phyloP scores from a whole-genome alignment of 2,113 vertebrate species.

The Calidris pugnax region DNA sequence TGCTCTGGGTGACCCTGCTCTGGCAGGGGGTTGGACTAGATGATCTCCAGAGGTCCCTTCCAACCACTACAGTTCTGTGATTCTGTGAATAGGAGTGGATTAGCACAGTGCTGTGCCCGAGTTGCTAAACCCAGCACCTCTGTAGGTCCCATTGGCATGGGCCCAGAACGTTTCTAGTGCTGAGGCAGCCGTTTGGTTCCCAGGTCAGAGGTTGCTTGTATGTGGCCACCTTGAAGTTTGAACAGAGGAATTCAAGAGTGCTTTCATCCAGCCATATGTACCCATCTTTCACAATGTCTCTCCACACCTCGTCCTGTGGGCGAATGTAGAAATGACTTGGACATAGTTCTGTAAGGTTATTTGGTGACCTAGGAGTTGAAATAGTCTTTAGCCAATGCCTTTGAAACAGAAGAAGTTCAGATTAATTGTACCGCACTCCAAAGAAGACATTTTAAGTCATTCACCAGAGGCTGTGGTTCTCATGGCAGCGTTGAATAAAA shows the following conservation, averaged over 20 bases:
- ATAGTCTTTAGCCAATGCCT: not conserved
- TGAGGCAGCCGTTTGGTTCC: not conserved
- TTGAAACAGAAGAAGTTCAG: not conserved
- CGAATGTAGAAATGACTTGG: not conserved
- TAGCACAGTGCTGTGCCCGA: not conserved
- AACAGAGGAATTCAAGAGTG: not conserved
- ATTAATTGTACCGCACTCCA: not conserved
- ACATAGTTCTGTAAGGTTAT: not conserved
- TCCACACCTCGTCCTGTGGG: not conserved
- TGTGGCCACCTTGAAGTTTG: not conserved
- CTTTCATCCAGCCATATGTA: not conserved
- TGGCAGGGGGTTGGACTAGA: too few relatives aligned
- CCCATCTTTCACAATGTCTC: not conserved
- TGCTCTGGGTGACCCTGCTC: too few relatives aligned
- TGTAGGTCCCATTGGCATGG: not conserved
- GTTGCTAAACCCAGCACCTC: not conserved
- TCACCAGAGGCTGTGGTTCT: not conserved
- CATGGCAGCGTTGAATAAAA: not conserved
- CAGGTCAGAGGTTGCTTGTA: not conserved
- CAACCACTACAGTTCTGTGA: too few relatives aligned
- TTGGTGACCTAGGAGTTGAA: not conserved
- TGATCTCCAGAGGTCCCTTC: too few relatives aligned
- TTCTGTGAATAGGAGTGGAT: not conserved
- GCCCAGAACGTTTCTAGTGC: not conserved
- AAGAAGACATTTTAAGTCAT: not conserved